Percentiles rank a stretch among this genome's conserved stretches.
phyloP scores from a whole-genome alignment of 2,888 invertebrate species.

The Tyria jacobaeae region DNA sequence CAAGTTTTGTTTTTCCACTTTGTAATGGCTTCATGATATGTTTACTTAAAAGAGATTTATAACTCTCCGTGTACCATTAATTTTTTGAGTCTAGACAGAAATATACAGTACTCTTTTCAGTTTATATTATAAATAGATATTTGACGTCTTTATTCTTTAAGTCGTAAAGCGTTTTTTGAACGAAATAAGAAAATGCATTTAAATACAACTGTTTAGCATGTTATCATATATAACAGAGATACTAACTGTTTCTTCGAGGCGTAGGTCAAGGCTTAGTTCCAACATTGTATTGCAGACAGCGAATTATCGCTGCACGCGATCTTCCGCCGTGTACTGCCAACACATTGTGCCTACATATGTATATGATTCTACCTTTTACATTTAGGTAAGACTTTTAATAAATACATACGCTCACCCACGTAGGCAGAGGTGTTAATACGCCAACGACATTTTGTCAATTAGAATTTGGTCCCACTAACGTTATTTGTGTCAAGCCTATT shows the following conservation, averaged over 20 bases:
- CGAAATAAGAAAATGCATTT: background rate
- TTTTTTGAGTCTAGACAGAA: too few relatives aligned
- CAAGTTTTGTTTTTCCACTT: too few relatives aligned
- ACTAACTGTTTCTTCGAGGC: slow-evolving; percentile 15
- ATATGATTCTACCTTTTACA: background rate
- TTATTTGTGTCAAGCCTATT: too few relatives aligned
- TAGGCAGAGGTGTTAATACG: too few relatives aligned
- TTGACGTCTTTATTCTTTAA: background rate
- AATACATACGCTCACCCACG: too few relatives aligned
- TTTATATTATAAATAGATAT: background rate
- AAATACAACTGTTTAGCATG: background rate
- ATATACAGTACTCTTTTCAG: background rate
- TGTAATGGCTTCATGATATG: too few relatives aligned
- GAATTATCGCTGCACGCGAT: slow-evolving; percentile 20
- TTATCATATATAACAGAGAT: slow-evolving; percentile 17
- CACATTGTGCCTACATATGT: slow-evolving; percentile 1
- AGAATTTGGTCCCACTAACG: too few relatives aligned
- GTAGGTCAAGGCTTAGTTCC: slow-evolving; percentile 25
- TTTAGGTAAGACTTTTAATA: background rate
- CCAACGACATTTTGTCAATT: too few relatives aligned
- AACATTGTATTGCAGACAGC: slow-evolving; percentile 18
- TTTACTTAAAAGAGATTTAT: too few relatives aligned
- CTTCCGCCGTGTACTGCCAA: slow-evolving; percentile 15
- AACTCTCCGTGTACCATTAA: too few relatives aligned
- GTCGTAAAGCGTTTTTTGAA: background rate